Evolutionary conservation across 2,797 vertebrate genomes (phyloP).

Genomic region (Propithecus perrieri): DNA sequence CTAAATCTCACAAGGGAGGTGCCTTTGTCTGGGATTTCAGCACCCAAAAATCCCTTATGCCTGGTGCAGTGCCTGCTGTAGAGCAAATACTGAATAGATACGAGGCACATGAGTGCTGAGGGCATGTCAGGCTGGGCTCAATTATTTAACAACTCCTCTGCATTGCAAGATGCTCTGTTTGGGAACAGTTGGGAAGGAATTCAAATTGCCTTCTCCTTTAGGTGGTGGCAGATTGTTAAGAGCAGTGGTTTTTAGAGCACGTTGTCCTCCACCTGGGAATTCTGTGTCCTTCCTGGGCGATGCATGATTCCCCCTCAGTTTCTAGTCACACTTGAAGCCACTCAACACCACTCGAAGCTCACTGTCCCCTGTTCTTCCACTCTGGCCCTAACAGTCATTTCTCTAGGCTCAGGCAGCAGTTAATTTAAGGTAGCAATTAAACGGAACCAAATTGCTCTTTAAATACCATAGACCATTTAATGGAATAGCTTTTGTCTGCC

Average conservation of each 20-base stretch:
- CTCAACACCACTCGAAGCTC: not conserved
- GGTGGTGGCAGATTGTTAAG: not conserved
- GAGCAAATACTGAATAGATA: not conserved
- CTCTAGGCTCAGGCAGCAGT: not conserved
- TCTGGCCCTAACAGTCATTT: not conserved
- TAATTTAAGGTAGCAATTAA: slow-evolving; percentile 68
- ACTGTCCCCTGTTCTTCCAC: not conserved
- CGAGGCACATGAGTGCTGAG: not conserved
- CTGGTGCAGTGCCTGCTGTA: not conserved
- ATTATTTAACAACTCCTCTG: not conserved
- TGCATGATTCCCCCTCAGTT: not conserved
- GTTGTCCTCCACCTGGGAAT: not conserved
- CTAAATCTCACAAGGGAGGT: not conserved
- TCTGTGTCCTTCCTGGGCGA: not conserved
- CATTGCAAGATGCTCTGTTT: not conserved
- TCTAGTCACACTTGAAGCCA: not conserved
- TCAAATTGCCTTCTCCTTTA: not conserved
- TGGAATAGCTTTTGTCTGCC: slow-evolving; percentile 40
- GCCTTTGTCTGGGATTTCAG: not conserved
- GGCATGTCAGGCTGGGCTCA: not conserved
- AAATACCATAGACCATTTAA: slow-evolving; percentile 60
- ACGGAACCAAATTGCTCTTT: slow-evolving; percentile 40
- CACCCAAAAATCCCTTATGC: rapidly evolving
- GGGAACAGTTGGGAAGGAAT: not conserved
- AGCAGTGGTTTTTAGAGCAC: not conserved